Base-by-base conservation (phyloP, 2,888 invertebrate genomes). In the Smittia sp. region DNA sequence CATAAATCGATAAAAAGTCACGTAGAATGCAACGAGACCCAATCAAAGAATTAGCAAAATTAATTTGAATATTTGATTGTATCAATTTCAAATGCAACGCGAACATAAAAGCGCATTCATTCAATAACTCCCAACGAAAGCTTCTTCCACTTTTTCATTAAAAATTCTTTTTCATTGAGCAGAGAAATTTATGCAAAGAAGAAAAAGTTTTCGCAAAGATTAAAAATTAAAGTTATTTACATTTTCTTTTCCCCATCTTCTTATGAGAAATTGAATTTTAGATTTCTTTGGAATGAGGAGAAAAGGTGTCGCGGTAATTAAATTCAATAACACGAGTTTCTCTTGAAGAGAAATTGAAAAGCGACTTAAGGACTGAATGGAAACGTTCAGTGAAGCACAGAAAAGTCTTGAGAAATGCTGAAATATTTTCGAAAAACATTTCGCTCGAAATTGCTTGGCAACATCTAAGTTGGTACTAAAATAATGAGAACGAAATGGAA, bases 41-140 rank as follows among this genome's bases (percentile, higher is more conserved):
- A 46, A 46, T 46, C 11, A 46, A 46, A 11, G n/a, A 46, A 46
- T 46, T 46, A 46, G 46, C 15, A 2, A n/a, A 46, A 46, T 46
- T 46, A 46, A 46, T 46, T 46, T 46, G n/a, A 46, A 46, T 46
- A 46, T 46, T 46, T 46, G 46, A 46, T 46, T 46, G 46, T 46
- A 46, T 46, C 46, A 46, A 11, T 46, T 46, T 46, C 4, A 46
- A 46, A n/a, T 46, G 46, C 46, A n/a, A 46, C n/a, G 11, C 46
- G 46, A 46, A 38, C 11, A 38, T 38, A 11, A 11, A 38, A 38
- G 46, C 46, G 11, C 15, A 46, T 46, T 46, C n/a, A 46, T 46
- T 46, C 15, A 46, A 46, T 46, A 46, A 13, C 15, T 2, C 46
- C 11, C 4, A n/a, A 46, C 11, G 6, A 46, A 9, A 32, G n/a